phyloP scores from a whole-genome alignment of 2,797 vertebrate species.

The Phalanger gymnotis region DNA sequence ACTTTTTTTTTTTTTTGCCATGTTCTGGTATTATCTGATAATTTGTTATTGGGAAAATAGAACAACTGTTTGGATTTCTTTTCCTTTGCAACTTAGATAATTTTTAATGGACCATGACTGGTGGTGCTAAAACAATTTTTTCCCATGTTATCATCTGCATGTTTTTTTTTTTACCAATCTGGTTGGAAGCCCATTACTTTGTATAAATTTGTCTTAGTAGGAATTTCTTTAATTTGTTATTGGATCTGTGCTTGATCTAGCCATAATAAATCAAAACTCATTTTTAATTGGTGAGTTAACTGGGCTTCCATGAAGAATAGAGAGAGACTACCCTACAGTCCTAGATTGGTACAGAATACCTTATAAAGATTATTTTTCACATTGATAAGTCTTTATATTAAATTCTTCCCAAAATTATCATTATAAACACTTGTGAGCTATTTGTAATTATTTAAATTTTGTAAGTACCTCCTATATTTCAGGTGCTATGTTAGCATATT shows the following conservation, averaged over 20 bases:
- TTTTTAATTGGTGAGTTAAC: constrained; percentile 52
- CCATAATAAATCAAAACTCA: background rate
- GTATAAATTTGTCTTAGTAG: background rate
- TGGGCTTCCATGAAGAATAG: constrained; percentile 60
- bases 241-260: background rate
- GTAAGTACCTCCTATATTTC: constrained; percentile 12
- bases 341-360: constrained; percentile 88
- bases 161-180: background rate
- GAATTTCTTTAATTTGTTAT: background rate
- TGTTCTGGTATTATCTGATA: constrained; percentile 54
- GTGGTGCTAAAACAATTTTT: background rate
- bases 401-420: constrained; percentile 54
- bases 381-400: constrained; percentile 49
- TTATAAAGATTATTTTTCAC: constrained; percentile 68
- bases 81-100: background rate
- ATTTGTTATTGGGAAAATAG: constrained; percentile 48
- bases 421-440: constrained; percentile 70
- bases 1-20: constrained; percentile 62
- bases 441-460: constrained; percentile 33
- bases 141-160: background rate
- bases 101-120: background rate
- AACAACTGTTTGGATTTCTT: background rate
- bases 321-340: constrained; percentile 82
- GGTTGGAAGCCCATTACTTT: background rate
- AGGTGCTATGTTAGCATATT: constrained; percentile 13